Evolutionary conservation across 2,797 vertebrate species (phyloP).

Genomic region (Myripristis jacobus): DNA sequence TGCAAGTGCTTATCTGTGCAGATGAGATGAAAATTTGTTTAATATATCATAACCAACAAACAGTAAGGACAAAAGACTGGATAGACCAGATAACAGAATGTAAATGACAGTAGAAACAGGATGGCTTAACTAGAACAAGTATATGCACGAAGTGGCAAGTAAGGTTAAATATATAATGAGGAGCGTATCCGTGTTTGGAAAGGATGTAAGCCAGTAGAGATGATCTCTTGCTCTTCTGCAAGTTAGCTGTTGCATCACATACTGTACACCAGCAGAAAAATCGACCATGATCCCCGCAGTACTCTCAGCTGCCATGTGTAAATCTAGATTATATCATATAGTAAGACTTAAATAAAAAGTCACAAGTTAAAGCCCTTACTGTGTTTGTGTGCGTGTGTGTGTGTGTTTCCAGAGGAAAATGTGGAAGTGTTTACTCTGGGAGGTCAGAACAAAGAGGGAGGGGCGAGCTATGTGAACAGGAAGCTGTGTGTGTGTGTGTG

Average conservation of each 20-base stretch:
- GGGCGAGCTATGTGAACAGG: constrained; percentile 3
- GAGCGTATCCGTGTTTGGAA: constrained; percentile 16
- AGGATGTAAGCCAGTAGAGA: neutral
- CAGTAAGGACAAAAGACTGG: too few species aligned
- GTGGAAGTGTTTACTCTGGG: constrained; percentile 10
- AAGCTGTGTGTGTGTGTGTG: neutral
- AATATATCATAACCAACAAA: too few species aligned
- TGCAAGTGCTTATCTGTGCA: too few species aligned
- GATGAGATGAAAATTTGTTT: too few species aligned
- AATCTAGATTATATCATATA: too few species aligned
- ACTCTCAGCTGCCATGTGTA: too few species aligned
- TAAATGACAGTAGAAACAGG: constrained; percentile 17
- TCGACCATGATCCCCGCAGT: too few species aligned
- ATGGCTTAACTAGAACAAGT: neutral
- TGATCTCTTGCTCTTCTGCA: too few species aligned
- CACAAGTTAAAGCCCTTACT: neutral
- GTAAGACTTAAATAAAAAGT: too few species aligned
- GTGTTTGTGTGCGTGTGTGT: neutral
- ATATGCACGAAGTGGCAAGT: constrained; percentile 15
- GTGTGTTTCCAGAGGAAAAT: constrained; percentile 2
- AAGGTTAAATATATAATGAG: constrained; percentile 40
- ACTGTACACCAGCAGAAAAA: too few species aligned
- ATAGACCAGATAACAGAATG: constrained; percentile 20
- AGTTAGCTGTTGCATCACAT: too few species aligned
- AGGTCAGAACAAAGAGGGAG: neutral